These are phyloP conservation scores for Anser brachyrhynchus DNA, from an alignment of 2,113 vertebrate species.

Conservation along the genomic window DNA sequence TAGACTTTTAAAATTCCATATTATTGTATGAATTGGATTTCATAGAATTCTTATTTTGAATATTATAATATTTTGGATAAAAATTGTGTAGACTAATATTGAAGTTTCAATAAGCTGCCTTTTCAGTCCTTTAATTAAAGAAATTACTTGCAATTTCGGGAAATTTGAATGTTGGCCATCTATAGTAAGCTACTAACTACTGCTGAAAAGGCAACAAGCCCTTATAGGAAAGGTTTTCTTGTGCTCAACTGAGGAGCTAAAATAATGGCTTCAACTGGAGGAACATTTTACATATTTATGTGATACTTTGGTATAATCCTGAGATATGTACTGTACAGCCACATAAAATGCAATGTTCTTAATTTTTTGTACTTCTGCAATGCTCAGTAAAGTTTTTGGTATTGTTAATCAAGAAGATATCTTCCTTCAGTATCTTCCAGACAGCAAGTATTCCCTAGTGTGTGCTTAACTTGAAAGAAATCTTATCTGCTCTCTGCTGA, in stretches of 20 bases:
- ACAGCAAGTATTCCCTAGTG: neutral
- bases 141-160: neutral
- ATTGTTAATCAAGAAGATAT: neutral
- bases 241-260: neutral
- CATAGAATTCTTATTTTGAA: neutral
- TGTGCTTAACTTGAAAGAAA: conserved; percentile 26
- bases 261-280: neutral
- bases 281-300: neutral
- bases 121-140: neutral
- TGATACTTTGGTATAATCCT: neutral
- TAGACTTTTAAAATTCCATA: neutral
- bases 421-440: neutral
- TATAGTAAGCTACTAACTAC: neutral
- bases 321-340: neutral
- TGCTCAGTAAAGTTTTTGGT: neutral
- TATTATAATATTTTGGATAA: neutral
- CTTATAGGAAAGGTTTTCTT: neutral
- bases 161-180: neutral
- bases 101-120: neutral
- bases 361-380: neutral
- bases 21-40: neutral
- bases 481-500: conserved; percentile 37
- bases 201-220: neutral
- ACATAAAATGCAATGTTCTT: neutral
- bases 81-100: neutral